phyloP scores from a whole-genome alignment of 2,797 vertebrate genomes.

The Typhlichthys eigenmanni region DNA sequence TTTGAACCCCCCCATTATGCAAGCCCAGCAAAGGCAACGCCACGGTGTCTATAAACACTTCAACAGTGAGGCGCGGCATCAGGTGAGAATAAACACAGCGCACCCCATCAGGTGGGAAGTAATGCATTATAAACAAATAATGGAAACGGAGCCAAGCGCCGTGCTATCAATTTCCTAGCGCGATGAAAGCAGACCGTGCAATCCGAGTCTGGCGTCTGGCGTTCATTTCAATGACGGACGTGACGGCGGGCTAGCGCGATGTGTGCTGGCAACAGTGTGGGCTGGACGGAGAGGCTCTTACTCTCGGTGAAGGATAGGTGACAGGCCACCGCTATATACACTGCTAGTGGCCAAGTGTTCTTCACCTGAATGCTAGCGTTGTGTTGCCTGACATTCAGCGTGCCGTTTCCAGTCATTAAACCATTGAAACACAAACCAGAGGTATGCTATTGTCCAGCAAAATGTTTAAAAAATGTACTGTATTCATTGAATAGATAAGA shows the following conservation, averaged over 20 bases:
- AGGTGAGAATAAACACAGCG: constrained; percentile 20
- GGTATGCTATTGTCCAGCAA: constrained; percentile 30
- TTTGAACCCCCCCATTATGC: constrained; percentile 73
- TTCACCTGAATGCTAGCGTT: constrained; percentile 3
- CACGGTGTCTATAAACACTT: constrained; percentile 61
- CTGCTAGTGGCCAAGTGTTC: constrained; percentile 28
- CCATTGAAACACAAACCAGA: not conserved
- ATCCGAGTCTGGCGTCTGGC: constrained; percentile 31
- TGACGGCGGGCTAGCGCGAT: constrained; percentile 5
- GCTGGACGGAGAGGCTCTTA: constrained; percentile 11
- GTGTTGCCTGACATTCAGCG: not conserved
- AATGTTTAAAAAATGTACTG: constrained; percentile 33
- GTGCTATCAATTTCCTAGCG: constrained; percentile 54
- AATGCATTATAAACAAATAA: constrained; percentile 36
- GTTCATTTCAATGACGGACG: constrained; percentile 31
- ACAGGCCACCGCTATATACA: constrained; percentile 27
- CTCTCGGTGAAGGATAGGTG: constrained; percentile 27
- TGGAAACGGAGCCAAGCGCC: constrained; percentile 13
- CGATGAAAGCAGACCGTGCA: constrained; percentile 42
- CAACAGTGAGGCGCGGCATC: constrained; percentile 51
- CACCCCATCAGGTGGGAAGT: constrained; percentile 9
- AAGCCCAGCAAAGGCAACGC: constrained; percentile 61
- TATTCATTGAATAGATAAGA: too few relatives aligned
- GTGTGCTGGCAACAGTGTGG: constrained; percentile 21
- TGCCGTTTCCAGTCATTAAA: not conserved